Evolutionary conservation across 2,888 invertebrate species (phyloP).

Genomic region (Tiliacea citrago): DNA sequence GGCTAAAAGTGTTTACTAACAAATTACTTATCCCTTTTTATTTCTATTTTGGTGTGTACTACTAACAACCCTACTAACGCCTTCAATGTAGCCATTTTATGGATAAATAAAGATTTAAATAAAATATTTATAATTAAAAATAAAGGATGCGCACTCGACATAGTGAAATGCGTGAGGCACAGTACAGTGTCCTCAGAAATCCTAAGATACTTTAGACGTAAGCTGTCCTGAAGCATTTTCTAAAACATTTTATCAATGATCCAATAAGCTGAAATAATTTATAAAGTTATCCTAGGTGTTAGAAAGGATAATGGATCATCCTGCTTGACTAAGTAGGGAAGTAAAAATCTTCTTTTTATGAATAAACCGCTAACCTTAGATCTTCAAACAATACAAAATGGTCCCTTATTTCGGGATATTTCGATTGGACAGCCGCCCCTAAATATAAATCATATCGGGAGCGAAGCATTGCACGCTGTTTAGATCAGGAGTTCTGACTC

Average conservation of each 20-base stretch:
- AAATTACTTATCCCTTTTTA: too few relatives aligned
- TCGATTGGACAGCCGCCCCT: slow-evolving; percentile 47
- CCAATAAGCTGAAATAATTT: slow-evolving; percentile 5
- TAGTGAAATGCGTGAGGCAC: background rate
- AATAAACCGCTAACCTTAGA: slow-evolving; percentile 11
- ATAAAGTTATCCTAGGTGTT: slow-evolving; percentile 32
- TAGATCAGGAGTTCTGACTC: slow-evolving; percentile 46
- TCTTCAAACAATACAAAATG: slow-evolving; percentile 37
- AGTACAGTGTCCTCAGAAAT: background rate
- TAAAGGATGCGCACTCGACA: too few relatives aligned
- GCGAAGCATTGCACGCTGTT: slow-evolving; percentile 52
- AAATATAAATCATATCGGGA: slow-evolving; percentile 59
- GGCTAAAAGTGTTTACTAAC: too few relatives aligned
- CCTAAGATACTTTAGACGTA: background rate
- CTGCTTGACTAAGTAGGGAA: slow-evolving; percentile 11
- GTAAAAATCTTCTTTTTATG: slow-evolving; percentile 20
- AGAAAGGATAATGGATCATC: slow-evolving; percentile 27
- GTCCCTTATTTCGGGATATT: slow-evolving; percentile 21
- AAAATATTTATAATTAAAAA: too few relatives aligned
- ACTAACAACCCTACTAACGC: too few relatives aligned
- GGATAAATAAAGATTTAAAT: too few relatives aligned
- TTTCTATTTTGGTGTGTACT: too few relatives aligned
- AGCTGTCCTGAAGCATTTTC: background rate
- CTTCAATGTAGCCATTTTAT: too few relatives aligned
- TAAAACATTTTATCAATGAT: background rate